Conservation (phyloP, 2,888 invertebrate species). For the Tetranychus piercei region DNA sequence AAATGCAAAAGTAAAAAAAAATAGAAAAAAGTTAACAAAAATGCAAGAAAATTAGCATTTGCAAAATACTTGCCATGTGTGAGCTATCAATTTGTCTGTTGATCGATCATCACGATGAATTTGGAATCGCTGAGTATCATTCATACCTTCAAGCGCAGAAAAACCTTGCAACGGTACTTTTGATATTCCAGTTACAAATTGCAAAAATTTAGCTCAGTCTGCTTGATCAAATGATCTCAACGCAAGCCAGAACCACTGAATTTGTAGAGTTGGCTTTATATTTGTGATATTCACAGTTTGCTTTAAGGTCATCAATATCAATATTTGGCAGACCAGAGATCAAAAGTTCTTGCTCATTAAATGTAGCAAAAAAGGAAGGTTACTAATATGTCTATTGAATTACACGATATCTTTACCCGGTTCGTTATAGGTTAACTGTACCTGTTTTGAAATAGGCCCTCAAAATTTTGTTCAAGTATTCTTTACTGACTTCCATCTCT, state of each 20-base stretch:
- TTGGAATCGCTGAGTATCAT: slow-evolving; percentile 76
- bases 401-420: too few relatives aligned
- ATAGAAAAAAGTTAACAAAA: slow-evolving; percentile 6
- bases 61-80: slow-evolving; percentile 54
- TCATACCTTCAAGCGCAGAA: slow-evolving; percentile 72
- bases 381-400: too few relatives aligned
- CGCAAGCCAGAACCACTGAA: slow-evolving; percentile 83
- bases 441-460: too few relatives aligned
- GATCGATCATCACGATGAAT: slow-evolving; percentile 71
- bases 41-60: slow-evolving; percentile 4
- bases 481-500: too few relatives aligned
- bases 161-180: slow-evolving; percentile 79
- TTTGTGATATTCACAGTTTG: slow-evolving; percentile 74
- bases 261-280: slow-evolving; percentile 67
- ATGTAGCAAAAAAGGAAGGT: slow-evolving; percentile 32
- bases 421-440: too few relatives aligned
- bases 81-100: slow-evolving; percentile 65
- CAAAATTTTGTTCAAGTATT: too few relatives aligned
- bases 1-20: slow-evolving; percentile 40
- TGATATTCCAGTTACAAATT: slow-evolving; percentile 78
- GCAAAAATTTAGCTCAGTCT: slow-evolving; percentile 69
- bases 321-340: slow-evolving; percentile 74
- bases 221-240: slow-evolving; percentile 72
- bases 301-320: slow-evolving; percentile 69
- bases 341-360: slow-evolving; percentile 73